Evolutionary conservation across 2,113 vertebrate species (phyloP), one percentile per base, ranked within the genome.

Genomic region (Halcyon malimbica): DNA sequence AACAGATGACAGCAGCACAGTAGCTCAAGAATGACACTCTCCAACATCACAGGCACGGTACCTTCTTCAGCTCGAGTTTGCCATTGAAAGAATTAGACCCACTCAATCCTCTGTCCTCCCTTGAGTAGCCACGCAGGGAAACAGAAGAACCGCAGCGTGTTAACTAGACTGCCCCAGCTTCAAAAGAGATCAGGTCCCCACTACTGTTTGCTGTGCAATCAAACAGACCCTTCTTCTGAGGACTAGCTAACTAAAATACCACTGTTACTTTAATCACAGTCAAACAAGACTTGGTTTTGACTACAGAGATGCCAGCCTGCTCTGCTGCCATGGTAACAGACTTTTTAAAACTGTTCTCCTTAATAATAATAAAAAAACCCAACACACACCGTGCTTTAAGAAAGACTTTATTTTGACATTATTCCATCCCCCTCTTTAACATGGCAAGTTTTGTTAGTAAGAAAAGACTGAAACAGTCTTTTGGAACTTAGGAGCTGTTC

Each of bases 281-380:
- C 96, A 96, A 95, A 95, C 89, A 94, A 93, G 87, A 87, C 84
- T 96, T 76, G 39, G 59, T 91, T 96, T 91, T 95, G 95, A 97
- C 89, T 94, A 81, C 77, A 97, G 91, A 97, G 87, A 96, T 96
- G 95, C 95, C 93, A 96, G 95, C 95, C 96, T 96, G 96, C 91
- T 93, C 76, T 91, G 96, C 94, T 97, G 77, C 95, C 93, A 97
- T 97, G 93, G 96, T 75, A 96, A 97, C 96, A 97, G 96, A 97
- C 96, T 97, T 95, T 95, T 93, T 50, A 96, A 95, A 95, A 96
- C 89, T 95, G 89, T 89, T 95, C 96, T 94, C 33, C 62, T 95
- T 96, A 96, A 97, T 94, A 97, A 93, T 60, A 85, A 96, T 42
- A 93, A 59, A 9, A 17, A 79, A 74, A 1, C 48, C 50, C 60